Base-by-base conservation (phyloP, 2,888 invertebrate species). In the Microplitis manilae region DNA sequence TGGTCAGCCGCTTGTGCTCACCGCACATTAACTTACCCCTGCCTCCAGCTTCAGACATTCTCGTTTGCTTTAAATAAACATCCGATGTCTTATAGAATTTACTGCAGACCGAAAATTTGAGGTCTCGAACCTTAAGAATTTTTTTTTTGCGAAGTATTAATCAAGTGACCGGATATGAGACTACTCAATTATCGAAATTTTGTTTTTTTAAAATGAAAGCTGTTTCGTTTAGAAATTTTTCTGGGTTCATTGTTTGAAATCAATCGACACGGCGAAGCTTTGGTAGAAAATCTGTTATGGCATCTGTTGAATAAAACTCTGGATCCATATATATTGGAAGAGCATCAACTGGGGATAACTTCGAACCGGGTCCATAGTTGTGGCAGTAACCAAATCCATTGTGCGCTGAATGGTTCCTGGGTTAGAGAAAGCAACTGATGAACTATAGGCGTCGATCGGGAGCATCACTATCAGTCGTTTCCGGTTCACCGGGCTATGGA, bases 401-500 rank as follows among this genome's bases (percentile, higher is more conserved):
- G 67, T 7, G 39, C 20, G 62, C 68, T 76, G 72, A 67, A 17
- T 76, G 41, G 15, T 20, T 20, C 6, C 65, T 50, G 6, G 6
- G 15, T 64, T 62, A 59, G n/a, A 38, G 39, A 50, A n/a, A n/a
- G 17, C 30, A 73, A 30, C 50, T 67, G 8, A 38, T 67, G 30
- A 38, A 69, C 83, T 85, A 83, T 84, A 81, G 83, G 84, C 86
- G 86, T 86, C 86, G 87, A 88, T 88, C 87, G 83, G 86, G 83
- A 83, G 85, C 84, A 83, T 86, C 85, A 84, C 86, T 90, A 90
- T 90, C 90, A 87, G 88, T 86, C 84, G 90, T 88, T 90, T 90
- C 90, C 88, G 89, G 87, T 87, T 89, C 86, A 85, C 83, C 86
- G 85, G 65, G 83, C 80, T 86, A 86, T 64, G 72, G 71, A 65